These are phyloP conservation scores for Labeo rohita DNA, from an alignment of 2,113 vertebrate genomes.

Conservation along the genomic window DNA sequence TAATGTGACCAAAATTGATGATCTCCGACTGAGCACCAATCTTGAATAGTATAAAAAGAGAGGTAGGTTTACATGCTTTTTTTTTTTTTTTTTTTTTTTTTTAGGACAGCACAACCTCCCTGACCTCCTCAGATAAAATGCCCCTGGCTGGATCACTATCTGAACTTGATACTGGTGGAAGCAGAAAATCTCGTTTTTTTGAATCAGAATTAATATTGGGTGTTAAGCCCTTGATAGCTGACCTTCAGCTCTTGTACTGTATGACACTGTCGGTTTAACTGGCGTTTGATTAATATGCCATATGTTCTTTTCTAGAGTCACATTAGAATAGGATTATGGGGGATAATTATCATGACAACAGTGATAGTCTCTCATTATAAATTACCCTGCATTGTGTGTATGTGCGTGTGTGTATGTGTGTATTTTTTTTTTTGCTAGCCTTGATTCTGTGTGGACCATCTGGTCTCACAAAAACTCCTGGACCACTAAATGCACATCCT, in stretches of 20 bases:
- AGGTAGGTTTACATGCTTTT: not conserved
- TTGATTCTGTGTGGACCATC: constrained; percentile 34
- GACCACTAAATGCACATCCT: constrained; percentile 40
- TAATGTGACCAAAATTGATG: constrained; percentile 11
- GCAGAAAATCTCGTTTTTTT: not conserved
- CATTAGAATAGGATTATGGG: constrained; percentile 48
- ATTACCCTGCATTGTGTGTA: constrained; percentile 18
- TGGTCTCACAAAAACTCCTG: constrained; percentile 34
- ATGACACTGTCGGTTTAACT: constrained; percentile 1
- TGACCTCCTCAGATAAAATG: not conserved
- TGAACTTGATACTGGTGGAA: not conserved
- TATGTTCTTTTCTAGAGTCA: constrained; percentile 40
- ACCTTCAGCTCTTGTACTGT: constrained; percentile 47
- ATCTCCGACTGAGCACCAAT: not conserved
- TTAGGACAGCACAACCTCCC: not conserved
- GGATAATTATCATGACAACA: constrained; percentile 30
- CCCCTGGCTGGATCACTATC: not conserved
- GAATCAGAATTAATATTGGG: constrained; percentile 11
- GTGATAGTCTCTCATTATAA: constrained; percentile 37
- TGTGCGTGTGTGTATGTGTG: not conserved
- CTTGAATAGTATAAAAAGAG: not conserved
- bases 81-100: not conserved
- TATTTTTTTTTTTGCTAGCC: not conserved
- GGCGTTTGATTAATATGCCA: constrained; percentile 32
- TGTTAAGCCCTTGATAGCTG: constrained; percentile 14